phyloP scores from a whole-genome alignment of 2,888 invertebrate genomes.

The Drosophila pseudotalamancana region DNA sequence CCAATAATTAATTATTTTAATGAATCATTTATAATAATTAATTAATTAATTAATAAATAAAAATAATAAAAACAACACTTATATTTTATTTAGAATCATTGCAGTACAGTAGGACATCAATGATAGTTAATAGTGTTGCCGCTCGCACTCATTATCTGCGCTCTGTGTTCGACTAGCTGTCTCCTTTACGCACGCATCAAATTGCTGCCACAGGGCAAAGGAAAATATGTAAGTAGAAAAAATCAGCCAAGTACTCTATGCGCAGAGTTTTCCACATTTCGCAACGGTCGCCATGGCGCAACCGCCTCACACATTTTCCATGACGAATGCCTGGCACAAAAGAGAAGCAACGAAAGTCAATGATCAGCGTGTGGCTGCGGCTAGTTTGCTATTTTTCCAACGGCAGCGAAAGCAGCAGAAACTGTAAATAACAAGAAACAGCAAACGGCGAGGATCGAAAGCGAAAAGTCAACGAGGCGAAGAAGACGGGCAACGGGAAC shows the following conservation, averaged over 20 bases:
- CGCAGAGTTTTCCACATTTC: slow-evolving; percentile 53
- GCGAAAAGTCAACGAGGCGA: slow-evolving; percentile 65
- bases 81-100: no score
- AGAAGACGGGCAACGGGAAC: slow-evolving; percentile 21
- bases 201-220: slow-evolving; percentile 4
- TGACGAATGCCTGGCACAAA: slow-evolving; percentile 71
- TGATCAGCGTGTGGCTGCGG: slow-evolving; percentile 71
- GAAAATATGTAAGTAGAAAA: slow-evolving; percentile 20
- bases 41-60: no score
- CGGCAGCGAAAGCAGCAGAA: slow-evolving; percentile 72
- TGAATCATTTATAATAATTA: no score
- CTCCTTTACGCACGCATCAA: not conserved
- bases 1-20: no score
- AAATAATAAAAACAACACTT: no score
- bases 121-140: not conserved
- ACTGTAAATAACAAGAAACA: slow-evolving; percentile 76
- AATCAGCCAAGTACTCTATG: slow-evolving; percentile 30
- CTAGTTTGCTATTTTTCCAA: slow-evolving; percentile 70
- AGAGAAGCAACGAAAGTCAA: slow-evolving; percentile 78
- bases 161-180: no score
- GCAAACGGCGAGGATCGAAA: slow-evolving; percentile 72
- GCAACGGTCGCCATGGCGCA: slow-evolving; percentile 39
- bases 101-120: no score
- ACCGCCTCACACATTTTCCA: slow-evolving; percentile 65
- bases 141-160: not conserved